Percentiles rank a stretch among this genome's conserved stretches.
phyloP scores from a whole-genome alignment of 2,797 vertebrate species.

The Setipinna tenuifilis region DNA sequence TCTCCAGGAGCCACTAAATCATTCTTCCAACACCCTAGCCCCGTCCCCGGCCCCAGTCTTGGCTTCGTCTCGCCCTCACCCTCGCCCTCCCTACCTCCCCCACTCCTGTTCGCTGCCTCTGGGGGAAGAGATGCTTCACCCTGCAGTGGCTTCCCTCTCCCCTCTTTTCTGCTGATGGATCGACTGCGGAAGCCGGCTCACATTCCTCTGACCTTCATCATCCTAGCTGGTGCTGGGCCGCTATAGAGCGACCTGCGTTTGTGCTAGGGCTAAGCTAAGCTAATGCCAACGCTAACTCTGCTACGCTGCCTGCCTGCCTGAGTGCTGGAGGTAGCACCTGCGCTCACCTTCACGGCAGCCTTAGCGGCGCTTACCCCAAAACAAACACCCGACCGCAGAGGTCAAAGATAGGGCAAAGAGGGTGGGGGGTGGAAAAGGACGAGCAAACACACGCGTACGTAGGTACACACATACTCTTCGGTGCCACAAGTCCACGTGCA shows the following conservation, averaged over 20 bases:
- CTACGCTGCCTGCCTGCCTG: conserved; percentile 42
- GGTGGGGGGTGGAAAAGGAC: neutral
- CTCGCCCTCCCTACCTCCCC: conserved; percentile 41
- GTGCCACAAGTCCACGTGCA: no score
- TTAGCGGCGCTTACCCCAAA: neutral
- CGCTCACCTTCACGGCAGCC: neutral
- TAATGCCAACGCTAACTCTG: conserved; percentile 60
- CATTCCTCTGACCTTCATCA: conserved; percentile 94
- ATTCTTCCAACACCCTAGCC: neutral
- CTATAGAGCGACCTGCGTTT: conserved; percentile 60
- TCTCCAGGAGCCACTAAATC: conserved; percentile 38
- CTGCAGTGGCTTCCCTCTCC: conserved; percentile 49
- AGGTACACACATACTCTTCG: neutral
- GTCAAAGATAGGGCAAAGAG: conserved; percentile 1
- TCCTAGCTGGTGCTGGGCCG: conserved; percentile 68
- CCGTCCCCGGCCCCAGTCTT: no score
- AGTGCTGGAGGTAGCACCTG: neutral
- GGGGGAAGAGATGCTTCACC: conserved; percentile 43
- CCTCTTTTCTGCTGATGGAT: conserved; percentile 65
- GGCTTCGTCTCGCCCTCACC: conserved; percentile 38
- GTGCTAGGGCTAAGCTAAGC: conserved; percentile 56
- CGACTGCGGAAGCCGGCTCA: conserved; percentile 76
- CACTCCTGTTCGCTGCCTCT: conserved; percentile 39
- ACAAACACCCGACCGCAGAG: neutral
- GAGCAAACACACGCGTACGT: neutral